phyloP scores from a whole-genome alignment of 2,113 vertebrate species.

The Cyphomyrus plagiostoma region DNA sequence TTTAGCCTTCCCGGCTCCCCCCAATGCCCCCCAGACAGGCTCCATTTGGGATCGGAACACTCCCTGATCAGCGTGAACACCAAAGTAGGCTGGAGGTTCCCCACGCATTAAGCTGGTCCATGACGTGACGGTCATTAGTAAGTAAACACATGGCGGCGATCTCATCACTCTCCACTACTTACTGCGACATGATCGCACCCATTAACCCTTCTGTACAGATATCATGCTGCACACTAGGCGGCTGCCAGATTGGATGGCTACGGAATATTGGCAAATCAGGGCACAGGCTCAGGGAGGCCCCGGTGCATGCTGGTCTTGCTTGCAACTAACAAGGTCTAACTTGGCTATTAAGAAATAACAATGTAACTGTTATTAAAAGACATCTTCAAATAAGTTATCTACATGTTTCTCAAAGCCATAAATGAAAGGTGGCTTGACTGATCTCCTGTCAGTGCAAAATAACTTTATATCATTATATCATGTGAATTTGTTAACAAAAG shows the following conservation, averaged over 20 bases:
- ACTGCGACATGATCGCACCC: neutral
- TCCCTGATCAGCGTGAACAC: too few species aligned
- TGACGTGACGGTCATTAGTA: neutral
- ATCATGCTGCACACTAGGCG: too few species aligned
- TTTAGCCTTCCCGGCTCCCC: neutral
- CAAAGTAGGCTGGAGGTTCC: neutral
- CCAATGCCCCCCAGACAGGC: neutral
- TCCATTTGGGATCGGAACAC: neutral
- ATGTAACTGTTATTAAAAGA: neutral
- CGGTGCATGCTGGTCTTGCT: neutral
- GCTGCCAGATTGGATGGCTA: neutral
- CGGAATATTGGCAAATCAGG: neutral
- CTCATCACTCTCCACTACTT: neutral
- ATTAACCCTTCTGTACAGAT: neutral
- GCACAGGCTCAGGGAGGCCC: neutral
- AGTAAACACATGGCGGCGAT: neutral
- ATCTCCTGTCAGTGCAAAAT: neutral
- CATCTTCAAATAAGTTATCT: neutral
- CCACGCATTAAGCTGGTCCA: neutral
- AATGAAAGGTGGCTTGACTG: neutral
- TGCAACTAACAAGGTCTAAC: neutral
- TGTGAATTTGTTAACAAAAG: neutral
- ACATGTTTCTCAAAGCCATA: slow-evolving; percentile 2
- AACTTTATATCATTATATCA: neutral
- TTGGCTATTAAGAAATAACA: neutral